Base-by-base conservation (phyloP, 2,113 vertebrate species). In the Candoia aspera region DNA sequence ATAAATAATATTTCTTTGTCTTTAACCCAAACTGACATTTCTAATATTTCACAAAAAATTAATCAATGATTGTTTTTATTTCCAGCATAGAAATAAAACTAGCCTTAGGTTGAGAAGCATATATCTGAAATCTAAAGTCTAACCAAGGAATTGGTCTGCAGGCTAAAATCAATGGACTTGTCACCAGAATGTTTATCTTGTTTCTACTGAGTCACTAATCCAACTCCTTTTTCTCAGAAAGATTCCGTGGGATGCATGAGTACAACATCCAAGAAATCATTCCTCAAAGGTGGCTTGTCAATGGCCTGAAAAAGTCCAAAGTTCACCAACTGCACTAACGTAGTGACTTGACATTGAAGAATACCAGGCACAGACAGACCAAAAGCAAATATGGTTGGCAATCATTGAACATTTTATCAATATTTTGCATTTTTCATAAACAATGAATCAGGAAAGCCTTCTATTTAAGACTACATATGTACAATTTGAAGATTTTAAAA, bases 271-370 rank as follows among this genome's bases (percentile, higher is more conserved):
- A 90, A 62, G 87, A 73, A 91, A 24, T 91, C 33, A 49, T 46
- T 89, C 90, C 54, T 87, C 93, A 91, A 93, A 89, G 88, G 79
- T 95, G 91, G 92, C 29, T 93, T 92, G 93, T 93, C 58, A 92
- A 37, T 33, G 84, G 83, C 21, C 54, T 93, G 29, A 53, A 64
- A 54, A 57, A n/a, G 88, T 86, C 88, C 42, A 86, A 91, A 29
- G 17, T 55, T 73, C 53, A 87, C 87, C 17, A 46, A 93, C 73
- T 84, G 12, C 58, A 87, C 86, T 60, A 90, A 90, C 64, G 90
- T 90, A 55, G 15, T 57, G 29, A 88, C 13, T 84, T 91, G 86
- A 85, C 49, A 91, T 84, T 87, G 84, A 87, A 90, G 90, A 92
- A 42, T 94, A 90, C 84, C 92, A 93, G 68, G 90, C 33, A 90